phyloP scores from a whole-genome alignment of 2,888 invertebrate genomes.

The Parasteatoda lunata region DNA sequence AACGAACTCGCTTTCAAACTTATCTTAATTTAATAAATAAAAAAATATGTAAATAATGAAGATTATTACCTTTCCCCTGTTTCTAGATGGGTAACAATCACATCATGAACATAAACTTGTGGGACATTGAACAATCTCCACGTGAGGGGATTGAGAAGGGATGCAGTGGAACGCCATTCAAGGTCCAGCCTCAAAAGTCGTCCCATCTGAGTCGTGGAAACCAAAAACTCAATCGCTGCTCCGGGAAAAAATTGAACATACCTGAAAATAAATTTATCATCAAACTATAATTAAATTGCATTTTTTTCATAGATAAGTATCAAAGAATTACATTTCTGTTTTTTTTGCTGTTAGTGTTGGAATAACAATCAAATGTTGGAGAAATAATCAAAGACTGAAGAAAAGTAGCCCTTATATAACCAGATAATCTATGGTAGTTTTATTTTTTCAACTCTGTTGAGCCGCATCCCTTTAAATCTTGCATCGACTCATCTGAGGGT shows the following conservation, averaged over 20 bases:
- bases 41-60: too few species aligned
- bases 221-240: slow-evolving; percentile 59
- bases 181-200: slow-evolving; percentile 69
- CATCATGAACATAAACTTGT: slow-evolving; percentile 41
- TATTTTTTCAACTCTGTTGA: too few species aligned
- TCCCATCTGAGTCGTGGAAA: slow-evolving; percentile 67
- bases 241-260: slow-evolving; percentile 50
- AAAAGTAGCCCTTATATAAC: too few species aligned
- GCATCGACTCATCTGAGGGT: too few species aligned
- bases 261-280: slow-evolving; percentile 16
- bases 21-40: too few species aligned
- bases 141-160: slow-evolving; percentile 64
- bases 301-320: neutral
- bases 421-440: too few species aligned
- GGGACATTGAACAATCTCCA: slow-evolving; percentile 66
- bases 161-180: slow-evolving; percentile 66
- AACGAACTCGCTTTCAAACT: too few species aligned
- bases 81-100: slow-evolving; percentile 65
- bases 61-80: slow-evolving; percentile 55
- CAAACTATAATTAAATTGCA: neutral
- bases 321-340: too few species aligned
- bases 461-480: too few species aligned
- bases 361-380: too few species aligned
- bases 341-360: too few species aligned
- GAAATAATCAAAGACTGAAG: too few species aligned